These are phyloP conservation scores for Adineta ricciae DNA, from an alignment of 2,888 invertebrate genomes.

Conservation along the genomic window DNA sequence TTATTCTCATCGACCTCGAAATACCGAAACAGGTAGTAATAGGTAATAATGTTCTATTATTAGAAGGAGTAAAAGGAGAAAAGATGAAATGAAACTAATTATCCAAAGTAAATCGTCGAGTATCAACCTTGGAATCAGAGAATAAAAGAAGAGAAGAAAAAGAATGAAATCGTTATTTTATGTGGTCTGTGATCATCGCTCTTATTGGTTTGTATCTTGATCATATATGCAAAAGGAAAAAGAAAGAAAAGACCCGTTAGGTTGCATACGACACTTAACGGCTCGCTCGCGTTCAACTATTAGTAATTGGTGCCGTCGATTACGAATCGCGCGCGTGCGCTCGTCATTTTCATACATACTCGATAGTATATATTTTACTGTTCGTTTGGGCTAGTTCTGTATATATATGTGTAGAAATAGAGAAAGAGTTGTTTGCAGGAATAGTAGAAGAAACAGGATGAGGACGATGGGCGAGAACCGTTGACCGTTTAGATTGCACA, in stretches of 20 bases:
- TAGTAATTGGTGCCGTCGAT: conserved; percentile 5
- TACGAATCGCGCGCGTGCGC: background rate
- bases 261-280: conserved; percentile 4
- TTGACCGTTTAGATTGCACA: background rate
- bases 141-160: background rate
- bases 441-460: background rate
- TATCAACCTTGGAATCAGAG: background rate
- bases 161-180: background rate
- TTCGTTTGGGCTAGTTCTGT: background rate
- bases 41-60: background rate
- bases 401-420: background rate
- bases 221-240: background rate
- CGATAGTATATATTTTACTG: background rate
- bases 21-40: background rate
- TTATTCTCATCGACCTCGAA: background rate
- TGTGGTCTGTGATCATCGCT: background rate
- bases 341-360: background rate
- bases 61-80: background rate
- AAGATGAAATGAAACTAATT: conserved; percentile 15
- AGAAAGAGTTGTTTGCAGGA: background rate
- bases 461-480: background rate
- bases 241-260: background rate
- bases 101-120: background rate
- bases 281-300: background rate
- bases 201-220: background rate